phyloP scores from a whole-genome alignment of 2,888 invertebrate species.

The Beris morrisii region DNA sequence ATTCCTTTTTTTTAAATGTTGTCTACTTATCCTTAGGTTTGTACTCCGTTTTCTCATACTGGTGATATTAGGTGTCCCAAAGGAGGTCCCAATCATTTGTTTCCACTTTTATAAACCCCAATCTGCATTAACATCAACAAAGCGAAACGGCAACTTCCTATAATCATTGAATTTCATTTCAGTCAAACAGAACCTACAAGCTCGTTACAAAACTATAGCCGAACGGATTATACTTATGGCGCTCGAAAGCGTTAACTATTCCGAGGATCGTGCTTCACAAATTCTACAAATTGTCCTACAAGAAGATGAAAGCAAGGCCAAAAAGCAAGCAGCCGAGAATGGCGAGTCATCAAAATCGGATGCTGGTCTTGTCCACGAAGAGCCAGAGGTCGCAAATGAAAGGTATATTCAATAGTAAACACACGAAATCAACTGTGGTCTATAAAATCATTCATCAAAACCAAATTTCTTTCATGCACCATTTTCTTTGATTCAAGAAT shows the following conservation, averaged over 20 bases:
- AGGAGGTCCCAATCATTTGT: too few species aligned
- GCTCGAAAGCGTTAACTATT: slow-evolving; percentile 83
- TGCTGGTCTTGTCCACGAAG: slow-evolving; percentile 13
- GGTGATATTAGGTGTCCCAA: too few species aligned
- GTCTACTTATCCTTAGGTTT: not conserved
- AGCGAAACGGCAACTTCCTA: not conserved
- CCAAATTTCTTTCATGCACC: slow-evolving; percentile 29
- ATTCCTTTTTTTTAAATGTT: not conserved
- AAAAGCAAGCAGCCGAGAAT: slow-evolving; percentile 41
- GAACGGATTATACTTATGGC: slow-evolving; percentile 83
- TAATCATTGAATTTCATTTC: slow-evolving; percentile 35
- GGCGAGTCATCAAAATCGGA: slow-evolving; percentile 34
- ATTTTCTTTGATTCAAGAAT: too few species aligned
- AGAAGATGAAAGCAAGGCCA: slow-evolving; percentile 62
- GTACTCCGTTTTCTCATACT: too few species aligned
- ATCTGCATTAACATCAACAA: not conserved
- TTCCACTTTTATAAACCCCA: not conserved
- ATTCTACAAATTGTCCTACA: slow-evolving; percentile 73
- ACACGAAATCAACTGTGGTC: not conserved
- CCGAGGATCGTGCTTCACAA: slow-evolving; percentile 78
- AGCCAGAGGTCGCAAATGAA: slow-evolving; percentile 26
- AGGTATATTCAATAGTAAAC: slow-evolving; percentile 27
- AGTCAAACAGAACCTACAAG: slow-evolving; percentile 73
- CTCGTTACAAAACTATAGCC: slow-evolving; percentile 73
- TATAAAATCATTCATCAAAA: slow-evolving; percentile 18